phyloP scores from a whole-genome alignment of 2,113 vertebrate species.

The Albula glossodonta region DNA sequence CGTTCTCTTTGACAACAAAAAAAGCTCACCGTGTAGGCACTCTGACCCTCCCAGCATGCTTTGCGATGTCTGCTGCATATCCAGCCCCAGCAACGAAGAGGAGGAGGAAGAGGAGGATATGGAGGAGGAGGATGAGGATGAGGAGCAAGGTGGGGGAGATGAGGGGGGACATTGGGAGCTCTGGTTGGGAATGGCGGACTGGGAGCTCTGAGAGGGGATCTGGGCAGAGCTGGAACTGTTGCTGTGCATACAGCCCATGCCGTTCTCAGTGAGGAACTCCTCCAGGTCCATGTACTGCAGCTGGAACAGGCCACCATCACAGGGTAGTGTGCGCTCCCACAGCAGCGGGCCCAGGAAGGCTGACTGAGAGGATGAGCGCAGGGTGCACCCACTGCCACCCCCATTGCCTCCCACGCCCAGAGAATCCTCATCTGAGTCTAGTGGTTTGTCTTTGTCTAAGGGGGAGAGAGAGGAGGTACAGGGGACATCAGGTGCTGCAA shows the following conservation, averaged over 20 bases:
- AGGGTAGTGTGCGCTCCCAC: slow-evolving; percentile 76
- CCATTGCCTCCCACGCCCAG: slow-evolving; percentile 42
- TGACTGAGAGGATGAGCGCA: slow-evolving; percentile 66
- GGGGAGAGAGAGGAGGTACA: neutral
- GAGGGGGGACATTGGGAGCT: slow-evolving; percentile 73
- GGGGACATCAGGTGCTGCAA: neutral
- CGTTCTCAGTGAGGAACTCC: slow-evolving; percentile 77
- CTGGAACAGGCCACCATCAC: slow-evolving; percentile 75
- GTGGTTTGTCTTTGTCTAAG: slow-evolving; percentile 72
- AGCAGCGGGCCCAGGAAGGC: slow-evolving; percentile 75
- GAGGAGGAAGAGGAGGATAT: slow-evolving; percentile 74
- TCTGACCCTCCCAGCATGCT: slow-evolving; percentile 69
- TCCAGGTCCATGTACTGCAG: slow-evolving; percentile 81
- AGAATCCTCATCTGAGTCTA: slow-evolving; percentile 69
- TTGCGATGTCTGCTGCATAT: slow-evolving; percentile 62
- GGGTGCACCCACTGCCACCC: slow-evolving; percentile 43
- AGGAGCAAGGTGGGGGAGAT: slow-evolving; percentile 70
- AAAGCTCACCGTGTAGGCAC: slow-evolving; percentile 69
- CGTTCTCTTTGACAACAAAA: neutral
- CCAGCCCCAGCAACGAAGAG: slow-evolving; percentile 70
- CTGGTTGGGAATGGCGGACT: slow-evolving; percentile 74
- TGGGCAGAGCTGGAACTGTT: slow-evolving; percentile 68
- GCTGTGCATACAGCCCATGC: slow-evolving; percentile 72
- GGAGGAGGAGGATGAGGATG: slow-evolving; percentile 65
- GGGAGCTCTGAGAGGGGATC: slow-evolving; percentile 74